Conservation (phyloP, 2,113 vertebrate genomes). For the Burhinus oedicnemus region DNA sequence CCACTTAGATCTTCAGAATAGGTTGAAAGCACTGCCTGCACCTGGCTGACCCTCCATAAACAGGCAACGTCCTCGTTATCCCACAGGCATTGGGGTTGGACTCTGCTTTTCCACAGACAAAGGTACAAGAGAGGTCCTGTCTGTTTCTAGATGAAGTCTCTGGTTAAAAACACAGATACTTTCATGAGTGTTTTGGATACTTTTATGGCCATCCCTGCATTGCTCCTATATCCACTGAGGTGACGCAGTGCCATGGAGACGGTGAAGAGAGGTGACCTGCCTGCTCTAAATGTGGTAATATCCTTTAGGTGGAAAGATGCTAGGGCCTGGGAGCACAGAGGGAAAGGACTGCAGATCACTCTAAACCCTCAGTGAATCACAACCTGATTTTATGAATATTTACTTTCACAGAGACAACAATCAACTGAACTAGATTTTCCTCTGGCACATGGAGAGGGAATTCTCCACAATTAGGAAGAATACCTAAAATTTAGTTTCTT, state of each 20-base stretch:
- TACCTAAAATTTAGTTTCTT: background rate
- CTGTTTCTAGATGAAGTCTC: background rate
- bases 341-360: background rate
- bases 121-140: background rate
- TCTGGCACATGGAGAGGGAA: background rate
- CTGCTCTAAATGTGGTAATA: background rate
- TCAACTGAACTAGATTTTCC: background rate
- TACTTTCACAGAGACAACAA: background rate
- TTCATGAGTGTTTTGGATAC: background rate
- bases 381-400: background rate
- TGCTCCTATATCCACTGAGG: background rate
- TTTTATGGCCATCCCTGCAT: background rate
- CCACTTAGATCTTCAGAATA: background rate
- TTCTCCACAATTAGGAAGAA: background rate
- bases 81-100: background rate
- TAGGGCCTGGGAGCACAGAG: background rate
- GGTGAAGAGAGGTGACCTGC: background rate
- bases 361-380: background rate
- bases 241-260: background rate
- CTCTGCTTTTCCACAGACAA: background rate
- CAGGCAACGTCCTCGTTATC: background rate
- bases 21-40: background rate
- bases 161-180: background rate
- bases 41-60: background rate
- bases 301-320: background rate